Percentiles rank a stretch among this genome's conserved stretches.
These are phyloP conservation scores for Alectura lathami DNA, from an alignment of 2,113 vertebrate species.

Conservation along the genomic window DNA sequence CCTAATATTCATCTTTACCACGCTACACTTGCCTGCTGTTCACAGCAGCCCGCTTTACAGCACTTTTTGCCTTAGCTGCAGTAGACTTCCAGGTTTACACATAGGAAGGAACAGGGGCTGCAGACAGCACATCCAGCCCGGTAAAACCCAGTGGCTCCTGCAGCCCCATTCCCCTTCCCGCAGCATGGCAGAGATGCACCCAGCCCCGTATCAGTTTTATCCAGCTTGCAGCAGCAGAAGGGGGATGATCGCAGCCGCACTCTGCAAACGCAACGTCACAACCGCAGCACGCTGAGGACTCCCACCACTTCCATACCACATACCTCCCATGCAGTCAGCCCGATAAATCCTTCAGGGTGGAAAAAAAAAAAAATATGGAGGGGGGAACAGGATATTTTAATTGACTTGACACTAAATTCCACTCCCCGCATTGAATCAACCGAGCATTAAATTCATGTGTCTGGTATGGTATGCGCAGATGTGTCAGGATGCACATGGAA, in stretches of 20 bases:
- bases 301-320: slow-evolving; percentile 55
- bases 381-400: slow-evolving; percentile 68
- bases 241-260: neutral
- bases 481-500: slow-evolving; percentile 52
- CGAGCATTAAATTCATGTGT: slow-evolving; percentile 67
- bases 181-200: neutral
- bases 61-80: neutral
- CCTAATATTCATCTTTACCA: slow-evolving; percentile 23
- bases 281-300: slow-evolving; percentile 5
- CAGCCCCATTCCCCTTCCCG: neutral
- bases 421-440: slow-evolving; percentile 48
- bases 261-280: slow-evolving; percentile 60
- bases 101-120: neutral
- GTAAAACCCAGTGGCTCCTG: neutral
- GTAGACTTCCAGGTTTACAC: neutral
- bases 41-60: slow-evolving; percentile 42
- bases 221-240: neutral
- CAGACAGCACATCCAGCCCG: neutral
- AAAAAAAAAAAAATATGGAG: neutral
- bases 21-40: neutral
- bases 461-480: slow-evolving; percentile 52
- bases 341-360: slow-evolving; percentile 23
- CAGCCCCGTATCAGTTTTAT: neutral
- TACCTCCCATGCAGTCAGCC: slow-evolving; percentile 62
- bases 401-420: slow-evolving; percentile 67